phyloP scores from a whole-genome alignment of 2,888 invertebrate genomes.

The Dasypolia templi region DNA sequence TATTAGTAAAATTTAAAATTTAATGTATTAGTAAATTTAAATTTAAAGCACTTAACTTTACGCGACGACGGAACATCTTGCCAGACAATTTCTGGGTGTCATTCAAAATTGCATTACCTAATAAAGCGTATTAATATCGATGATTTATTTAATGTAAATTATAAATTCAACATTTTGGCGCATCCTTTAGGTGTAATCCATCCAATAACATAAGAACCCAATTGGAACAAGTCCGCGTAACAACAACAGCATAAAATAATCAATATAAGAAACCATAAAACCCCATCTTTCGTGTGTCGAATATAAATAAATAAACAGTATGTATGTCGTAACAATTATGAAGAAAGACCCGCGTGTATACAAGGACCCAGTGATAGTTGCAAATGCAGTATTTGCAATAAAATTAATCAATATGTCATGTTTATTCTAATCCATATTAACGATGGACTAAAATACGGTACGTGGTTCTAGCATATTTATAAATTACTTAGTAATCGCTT shows the following conservation, averaged over 20 bases:
- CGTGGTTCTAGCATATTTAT: neutral
- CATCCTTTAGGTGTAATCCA: too few relatives aligned
- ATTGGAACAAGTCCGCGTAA: neutral
- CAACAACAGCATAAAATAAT: neutral
- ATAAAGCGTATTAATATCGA: constrained; percentile 27
- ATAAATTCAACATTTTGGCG: constrained; percentile 47
- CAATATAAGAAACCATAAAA: constrained; percentile 30
- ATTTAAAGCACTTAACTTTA: neutral
- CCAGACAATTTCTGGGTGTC: neutral
- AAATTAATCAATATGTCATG: constrained; percentile 39
- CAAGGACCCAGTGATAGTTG: neutral
- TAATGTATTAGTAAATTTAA: too few relatives aligned
- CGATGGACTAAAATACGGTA: constrained; percentile 12
- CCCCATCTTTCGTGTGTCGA: constrained; percentile 35
- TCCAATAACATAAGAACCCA: neutral
- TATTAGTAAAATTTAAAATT: neutral
- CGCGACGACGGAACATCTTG: neutral
- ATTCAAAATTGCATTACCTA: constrained; percentile 33
- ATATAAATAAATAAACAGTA: constrained; percentile 16
- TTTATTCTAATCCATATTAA: constrained; percentile 44
- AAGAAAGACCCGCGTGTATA: constrained; percentile 14
- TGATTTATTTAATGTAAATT: too few relatives aligned
- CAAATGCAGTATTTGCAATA: constrained; percentile 50
- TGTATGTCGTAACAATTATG: constrained; percentile 19
- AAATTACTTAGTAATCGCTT: neutral